phyloP scores from a whole-genome alignment of 2,888 invertebrate genomes.

The Tineola bisselliella region DNA sequence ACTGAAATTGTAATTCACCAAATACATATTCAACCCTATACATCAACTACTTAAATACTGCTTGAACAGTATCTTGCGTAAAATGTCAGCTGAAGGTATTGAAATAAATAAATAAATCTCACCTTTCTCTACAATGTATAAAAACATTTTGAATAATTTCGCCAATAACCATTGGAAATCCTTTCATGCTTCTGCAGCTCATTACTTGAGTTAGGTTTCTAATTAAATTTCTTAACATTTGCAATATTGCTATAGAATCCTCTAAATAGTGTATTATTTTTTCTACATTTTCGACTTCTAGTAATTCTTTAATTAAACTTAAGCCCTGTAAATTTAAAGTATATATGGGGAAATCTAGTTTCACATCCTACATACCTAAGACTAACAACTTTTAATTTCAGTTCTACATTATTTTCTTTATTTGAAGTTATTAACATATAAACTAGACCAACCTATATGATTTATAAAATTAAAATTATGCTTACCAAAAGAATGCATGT shows the following conservation, averaged over 20 bases:
- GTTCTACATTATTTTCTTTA: no score
- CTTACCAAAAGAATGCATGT: slow-evolving; percentile 38
- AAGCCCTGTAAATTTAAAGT: slow-evolving; percentile 31
- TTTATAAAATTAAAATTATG: background rate
- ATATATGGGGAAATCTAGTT: background rate
- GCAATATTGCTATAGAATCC: slow-evolving; percentile 33
- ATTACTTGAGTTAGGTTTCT: slow-evolving; percentile 32
- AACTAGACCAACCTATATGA: no score
- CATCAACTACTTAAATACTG: background rate
- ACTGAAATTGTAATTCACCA: slow-evolving; percentile 28
- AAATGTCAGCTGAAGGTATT: slow-evolving; percentile 16
- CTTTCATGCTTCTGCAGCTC: slow-evolving; percentile 30
- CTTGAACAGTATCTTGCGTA: no score
- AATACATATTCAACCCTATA: no score
- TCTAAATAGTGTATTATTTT: slow-evolving; percentile 31
- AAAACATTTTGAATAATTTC: slow-evolving; percentile 48
- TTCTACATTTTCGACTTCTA: slow-evolving; percentile 25
- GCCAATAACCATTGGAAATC: slow-evolving; percentile 37
- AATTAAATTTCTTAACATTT: slow-evolving; percentile 34
- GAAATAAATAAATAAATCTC: slow-evolving; percentile 17
- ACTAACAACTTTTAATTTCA: no score
- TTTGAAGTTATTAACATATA: no score
- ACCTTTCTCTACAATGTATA: slow-evolving; percentile 63
- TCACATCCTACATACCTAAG: no score
- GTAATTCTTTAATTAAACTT: slow-evolving; percentile 25